phyloP scores from a whole-genome alignment of 2,888 invertebrate genomes.

The Apeira syringaria region DNA sequence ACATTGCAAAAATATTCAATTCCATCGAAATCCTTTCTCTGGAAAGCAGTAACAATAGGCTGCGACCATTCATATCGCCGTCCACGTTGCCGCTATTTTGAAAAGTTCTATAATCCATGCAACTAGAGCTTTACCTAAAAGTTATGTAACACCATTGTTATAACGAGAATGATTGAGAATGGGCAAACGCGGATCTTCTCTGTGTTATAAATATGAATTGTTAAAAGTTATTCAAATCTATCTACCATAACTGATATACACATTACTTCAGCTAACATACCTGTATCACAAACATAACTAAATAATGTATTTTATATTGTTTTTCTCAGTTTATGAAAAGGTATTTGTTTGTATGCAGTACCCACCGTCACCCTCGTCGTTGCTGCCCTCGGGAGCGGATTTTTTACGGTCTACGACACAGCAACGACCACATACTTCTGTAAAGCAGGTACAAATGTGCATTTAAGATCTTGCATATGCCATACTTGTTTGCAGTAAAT shows the following conservation, averaged over 20 bases:
- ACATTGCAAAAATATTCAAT: too few relatives aligned
- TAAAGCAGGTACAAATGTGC: constrained; percentile 68
- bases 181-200: too few relatives aligned
- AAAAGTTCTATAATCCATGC: constrained; percentile 9
- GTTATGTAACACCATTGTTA: constrained; percentile 4
- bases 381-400: constrained; percentile 79
- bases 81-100: constrained; percentile 14
- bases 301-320: constrained; percentile 9
- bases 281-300: background rate
- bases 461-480: constrained; percentile 11
- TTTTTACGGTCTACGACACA: constrained; percentile 82
- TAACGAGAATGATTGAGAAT: too few relatives aligned
- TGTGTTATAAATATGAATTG: too few relatives aligned
- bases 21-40: too few relatives aligned
- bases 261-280: background rate
- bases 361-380: constrained; percentile 88
- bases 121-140: background rate
- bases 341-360: constrained; percentile 75
- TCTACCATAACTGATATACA: background rate
- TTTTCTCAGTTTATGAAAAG: constrained; percentile 22
- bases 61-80: too few relatives aligned
- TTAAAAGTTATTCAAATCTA: too few relatives aligned
- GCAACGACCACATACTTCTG: constrained; percentile 75
- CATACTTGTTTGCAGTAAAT: constrained; percentile 10
- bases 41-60: too few relatives aligned